A percentile compares a stretch with the other conserved stretches of the same genome.
phyloP scores from a whole-genome alignment of 2,888 invertebrate species.

The Parasteatoda lunata region DNA sequence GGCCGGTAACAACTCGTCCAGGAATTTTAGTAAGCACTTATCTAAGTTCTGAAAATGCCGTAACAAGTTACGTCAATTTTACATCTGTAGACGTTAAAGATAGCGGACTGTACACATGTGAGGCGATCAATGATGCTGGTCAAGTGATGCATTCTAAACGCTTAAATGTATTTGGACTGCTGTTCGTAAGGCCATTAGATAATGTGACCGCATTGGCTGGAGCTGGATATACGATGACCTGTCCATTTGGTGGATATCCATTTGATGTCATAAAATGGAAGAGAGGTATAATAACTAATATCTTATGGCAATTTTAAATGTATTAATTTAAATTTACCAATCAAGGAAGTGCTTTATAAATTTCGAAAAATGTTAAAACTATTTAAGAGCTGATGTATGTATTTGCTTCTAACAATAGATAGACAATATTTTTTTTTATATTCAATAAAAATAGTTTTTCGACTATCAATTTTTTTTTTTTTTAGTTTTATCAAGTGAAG shows the following conservation, averaged over 20 bases:
- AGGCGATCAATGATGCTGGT: constrained; percentile 70
- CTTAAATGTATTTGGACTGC: constrained; percentile 70
- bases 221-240: constrained; percentile 57
- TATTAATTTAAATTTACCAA: too few species aligned
- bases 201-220: constrained; percentile 69
- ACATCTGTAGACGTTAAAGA: constrained; percentile 68
- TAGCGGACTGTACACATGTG: constrained; percentile 70
- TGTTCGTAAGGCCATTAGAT: constrained; percentile 66
- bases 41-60: constrained; percentile 37
- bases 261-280: constrained; percentile 69
- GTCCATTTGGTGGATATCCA: constrained; percentile 71
- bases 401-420: too few species aligned
- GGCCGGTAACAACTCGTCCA: constrained; percentile 61
- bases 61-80: constrained; percentile 66
- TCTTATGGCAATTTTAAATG: not conserved
- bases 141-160: constrained; percentile 62
- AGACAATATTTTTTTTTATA: too few species aligned
- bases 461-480: too few species aligned
- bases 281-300: constrained; percentile 58
- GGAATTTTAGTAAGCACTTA: constrained; percentile 66
- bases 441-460: too few species aligned
- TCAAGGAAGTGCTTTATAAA: too few species aligned
- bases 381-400: too few species aligned
- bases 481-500: too few species aligned
- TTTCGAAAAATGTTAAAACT: too few species aligned